phyloP scores from a whole-genome alignment of 2,113 vertebrate genomes.

The Pteruthius melanotis region DNA sequence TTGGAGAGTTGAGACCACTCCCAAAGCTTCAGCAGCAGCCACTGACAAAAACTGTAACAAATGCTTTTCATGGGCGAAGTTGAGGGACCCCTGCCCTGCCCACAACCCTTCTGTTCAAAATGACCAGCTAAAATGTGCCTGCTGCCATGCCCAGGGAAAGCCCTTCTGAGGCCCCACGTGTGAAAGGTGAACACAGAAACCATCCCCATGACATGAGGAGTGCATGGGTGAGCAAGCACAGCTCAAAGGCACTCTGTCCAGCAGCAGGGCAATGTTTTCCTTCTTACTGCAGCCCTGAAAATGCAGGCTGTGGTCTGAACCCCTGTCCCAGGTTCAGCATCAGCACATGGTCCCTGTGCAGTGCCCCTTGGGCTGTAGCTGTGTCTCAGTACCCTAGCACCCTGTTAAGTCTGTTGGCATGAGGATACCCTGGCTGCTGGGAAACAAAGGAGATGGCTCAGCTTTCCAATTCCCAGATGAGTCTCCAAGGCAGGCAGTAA shows the following conservation, averaged over 20 bases:
- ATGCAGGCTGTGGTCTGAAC: background rate
- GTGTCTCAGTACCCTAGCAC: background rate
- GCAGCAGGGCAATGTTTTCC: background rate
- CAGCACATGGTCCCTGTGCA: background rate
- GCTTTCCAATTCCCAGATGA: background rate
- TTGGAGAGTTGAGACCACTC: background rate
- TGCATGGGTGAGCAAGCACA: background rate
- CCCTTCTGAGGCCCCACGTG: background rate
- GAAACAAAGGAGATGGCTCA: background rate
- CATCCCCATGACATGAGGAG: fast-evolving
- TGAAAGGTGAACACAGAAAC: background rate
- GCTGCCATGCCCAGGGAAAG: background rate
- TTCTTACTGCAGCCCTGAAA: background rate
- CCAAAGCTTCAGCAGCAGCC: background rate
- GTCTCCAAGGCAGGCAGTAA: background rate
- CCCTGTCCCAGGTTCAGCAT: background rate
- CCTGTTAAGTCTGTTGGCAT: background rate
- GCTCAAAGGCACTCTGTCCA: background rate
- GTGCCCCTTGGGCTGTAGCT: background rate
- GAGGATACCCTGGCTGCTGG: background rate
- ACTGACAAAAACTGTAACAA: fast-evolving
- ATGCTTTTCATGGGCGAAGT: background rate
- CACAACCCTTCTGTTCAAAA: background rate
- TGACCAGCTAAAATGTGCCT: background rate
- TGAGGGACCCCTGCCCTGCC: background rate